Base-by-base conservation (phyloP, 2,113 vertebrate species). In the Oreochromis aureus region DNA sequence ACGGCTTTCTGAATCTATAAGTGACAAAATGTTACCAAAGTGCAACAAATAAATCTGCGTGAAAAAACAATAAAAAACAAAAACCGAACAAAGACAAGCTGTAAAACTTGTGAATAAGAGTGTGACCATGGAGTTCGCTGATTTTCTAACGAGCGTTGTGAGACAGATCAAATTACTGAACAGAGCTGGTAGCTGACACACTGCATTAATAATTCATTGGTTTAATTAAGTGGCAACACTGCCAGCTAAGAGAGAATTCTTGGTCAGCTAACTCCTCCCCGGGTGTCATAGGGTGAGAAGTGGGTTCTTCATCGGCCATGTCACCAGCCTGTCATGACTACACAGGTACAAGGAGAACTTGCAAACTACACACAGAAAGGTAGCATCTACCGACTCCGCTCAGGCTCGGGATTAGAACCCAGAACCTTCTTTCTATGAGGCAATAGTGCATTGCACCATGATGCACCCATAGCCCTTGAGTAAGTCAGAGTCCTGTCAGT, bases 151-250 rank as follows among this genome's bases (percentile, higher is more conserved):
- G 48, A 86, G 48, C 18, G 19, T 66, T 51, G 12, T 48, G 44
- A 51, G 9, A 76, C 13, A 55, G 66, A 86, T 89, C 69, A 89
- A 89, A 88, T 55, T 16, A 27, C 46, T 48, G 39, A 15, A 76
- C 11, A 27, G 9, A 16, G 9, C 82, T 41, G 46, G 39, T 81
- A 46, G 58, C 84, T 71, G 85, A 82, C 24, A 83, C 53, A 39
- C 54, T 78, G 81, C 85, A 80, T 83, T 86, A 63, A 83, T 92
- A 88, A 90, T 89, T 34, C 32, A 69, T 13, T 48, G 66, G 59
- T 27, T 83, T 71, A 85, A 78, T 69, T 56, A 18, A 81, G 53
- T 69, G 54, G 44, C 54, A 83, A 59, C 58, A 18, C 27, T 51
- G 41, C 18, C 9, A 84, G 22, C 55, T 61, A 3, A 4, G 39